These are phyloP conservation scores for Drosophila truncata DNA, from an alignment of 1,140 invertebrate genomes.

Conservation along the genomic window DNA sequence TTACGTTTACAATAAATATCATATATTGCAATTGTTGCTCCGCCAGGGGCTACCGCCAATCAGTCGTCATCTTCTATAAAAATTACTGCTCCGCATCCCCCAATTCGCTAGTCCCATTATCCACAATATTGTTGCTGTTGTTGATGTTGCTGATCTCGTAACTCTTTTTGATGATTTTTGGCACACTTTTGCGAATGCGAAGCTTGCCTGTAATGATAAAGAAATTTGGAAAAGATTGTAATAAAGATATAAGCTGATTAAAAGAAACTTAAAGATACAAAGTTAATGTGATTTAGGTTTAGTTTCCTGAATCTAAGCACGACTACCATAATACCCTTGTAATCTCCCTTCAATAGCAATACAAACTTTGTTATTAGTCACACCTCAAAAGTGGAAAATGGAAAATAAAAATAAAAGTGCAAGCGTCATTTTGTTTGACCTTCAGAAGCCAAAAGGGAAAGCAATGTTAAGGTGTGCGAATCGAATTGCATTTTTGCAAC, in stretches of 20 bases:
- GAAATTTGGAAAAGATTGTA: neutral
- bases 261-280: neutral
- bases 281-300: neutral
- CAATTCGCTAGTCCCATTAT: conserved; percentile 53
- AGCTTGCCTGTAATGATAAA: conserved; percentile 46
- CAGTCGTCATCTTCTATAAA: conserved; percentile 6
- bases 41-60: conserved; percentile 16
- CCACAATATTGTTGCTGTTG: conserved; percentile 43
- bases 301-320: neutral
- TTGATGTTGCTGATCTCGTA: conserved; percentile 23
- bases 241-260: neutral
- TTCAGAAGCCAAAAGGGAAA: conserved; percentile 69
- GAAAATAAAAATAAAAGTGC: conserved; percentile 56
- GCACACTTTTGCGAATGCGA: conserved; percentile 47
- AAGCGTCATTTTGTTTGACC: conserved; percentile 56
- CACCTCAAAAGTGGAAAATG: conserved; percentile 14
- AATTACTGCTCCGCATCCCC: conserved; percentile 23
- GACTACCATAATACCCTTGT: neutral
- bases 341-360: neutral
- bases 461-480: conserved; percentile 38
- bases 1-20: conserved; percentile 71
- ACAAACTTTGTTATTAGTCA: conserved; percentile 38
- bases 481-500: conserved; percentile 13
- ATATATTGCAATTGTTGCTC: conserved; percentile 69
- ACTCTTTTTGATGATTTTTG: conserved; percentile 34